Base-by-base conservation (phyloP, 2,797 vertebrate genomes). In the Lepus townsendii region DNA sequence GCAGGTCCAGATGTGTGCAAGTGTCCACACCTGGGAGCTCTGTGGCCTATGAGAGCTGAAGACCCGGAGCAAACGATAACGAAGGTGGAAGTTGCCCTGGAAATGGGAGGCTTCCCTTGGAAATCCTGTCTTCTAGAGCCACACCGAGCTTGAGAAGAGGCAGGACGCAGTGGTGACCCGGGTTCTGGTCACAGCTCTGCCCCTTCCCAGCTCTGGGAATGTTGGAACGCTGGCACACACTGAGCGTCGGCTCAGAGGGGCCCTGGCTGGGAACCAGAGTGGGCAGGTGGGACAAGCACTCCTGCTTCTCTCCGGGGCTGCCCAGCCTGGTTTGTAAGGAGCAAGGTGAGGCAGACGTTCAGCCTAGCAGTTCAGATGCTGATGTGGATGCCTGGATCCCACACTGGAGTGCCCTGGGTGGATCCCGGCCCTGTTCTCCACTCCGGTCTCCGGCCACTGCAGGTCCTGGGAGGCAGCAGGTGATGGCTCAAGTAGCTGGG, bases 71-170 rank as follows among this genome's bases (percentile, higher is more conserved):
- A 10, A 13, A 60, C 1, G 20, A 22, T 19, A n/a, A n/a, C 30
- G 30, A 38, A 1, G 14, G n/a, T 69, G 76, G 57, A 47, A 80
- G 57, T 17, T 71, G 27, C n/a, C 38, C 52, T 16, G 47, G 52
- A 60, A 42, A 86, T 4, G 12, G 27, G 57, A 68, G 83, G n/a
- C 30, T 83, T 72, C 79, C 72, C 73, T 85, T 52, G 66, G 75
- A 87, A 90, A 75, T 30, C 17, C 11, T 11, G n/a, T 27, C 16
- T 66, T n/a, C 32, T 47, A n/a, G 2, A 47, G 65, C 52, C 50
- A 63, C 47, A 16, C 17, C 13, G 68, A 82, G 27, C 11, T 8
- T 71, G 50, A 14, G 13, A 76, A 76, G 63, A 17, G 66, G 38
- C 54, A 3, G 79, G 72, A 38, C 24, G 62, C 32, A 42, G 57